phyloP scores from a whole-genome alignment of 2,888 invertebrate genomes.

The Yponomeuta plumbellus region DNA sequence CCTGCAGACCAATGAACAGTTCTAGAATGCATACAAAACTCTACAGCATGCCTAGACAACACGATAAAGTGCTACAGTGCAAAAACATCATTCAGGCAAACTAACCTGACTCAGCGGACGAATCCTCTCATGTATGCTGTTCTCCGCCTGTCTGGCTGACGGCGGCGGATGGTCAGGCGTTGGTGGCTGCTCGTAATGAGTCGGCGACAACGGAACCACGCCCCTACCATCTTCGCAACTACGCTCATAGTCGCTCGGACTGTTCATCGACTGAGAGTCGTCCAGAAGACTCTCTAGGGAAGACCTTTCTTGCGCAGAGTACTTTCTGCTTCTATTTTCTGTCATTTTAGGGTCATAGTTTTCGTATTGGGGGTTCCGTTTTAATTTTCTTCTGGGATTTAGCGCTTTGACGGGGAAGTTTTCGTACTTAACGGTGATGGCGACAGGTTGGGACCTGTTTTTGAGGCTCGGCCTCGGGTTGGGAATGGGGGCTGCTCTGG shows the following conservation, averaged over 20 bases:
- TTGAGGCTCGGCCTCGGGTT: constrained; percentile 64
- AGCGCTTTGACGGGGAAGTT: constrained; percentile 83
- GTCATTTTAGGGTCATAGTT: constrained; percentile 75
- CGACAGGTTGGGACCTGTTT: constrained; percentile 79
- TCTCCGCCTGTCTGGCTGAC: constrained; percentile 90
- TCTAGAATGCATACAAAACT: not conserved
- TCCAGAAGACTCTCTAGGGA: constrained; percentile 79
- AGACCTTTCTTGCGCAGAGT: constrained; percentile 72
- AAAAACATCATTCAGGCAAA: constrained; percentile 41
- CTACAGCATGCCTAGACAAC: constrained; percentile 5
- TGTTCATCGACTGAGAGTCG: constrained; percentile 71
- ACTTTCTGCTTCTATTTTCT: constrained; percentile 57
- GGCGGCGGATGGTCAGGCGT: constrained; percentile 97
- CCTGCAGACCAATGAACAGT: not conserved
- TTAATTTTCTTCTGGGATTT: constrained; percentile 82
- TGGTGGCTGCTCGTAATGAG: constrained; percentile 93
- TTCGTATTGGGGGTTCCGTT: constrained; percentile 79
- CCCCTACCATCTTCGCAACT: constrained; percentile 59
- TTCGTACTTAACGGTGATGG: constrained; percentile 84
- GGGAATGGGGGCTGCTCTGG: constrained; percentile 61
- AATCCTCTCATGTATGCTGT: constrained; percentile 92
- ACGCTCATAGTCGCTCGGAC: constrained; percentile 67
- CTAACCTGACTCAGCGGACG: constrained; percentile 93
- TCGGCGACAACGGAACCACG: constrained; percentile 87
- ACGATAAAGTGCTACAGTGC: constrained; percentile 17